Evolutionary conservation across 2,113 vertebrate species (phyloP), one percentile per base, ranked within the genome.

Genomic region (Plotosus lineatus): DNA sequence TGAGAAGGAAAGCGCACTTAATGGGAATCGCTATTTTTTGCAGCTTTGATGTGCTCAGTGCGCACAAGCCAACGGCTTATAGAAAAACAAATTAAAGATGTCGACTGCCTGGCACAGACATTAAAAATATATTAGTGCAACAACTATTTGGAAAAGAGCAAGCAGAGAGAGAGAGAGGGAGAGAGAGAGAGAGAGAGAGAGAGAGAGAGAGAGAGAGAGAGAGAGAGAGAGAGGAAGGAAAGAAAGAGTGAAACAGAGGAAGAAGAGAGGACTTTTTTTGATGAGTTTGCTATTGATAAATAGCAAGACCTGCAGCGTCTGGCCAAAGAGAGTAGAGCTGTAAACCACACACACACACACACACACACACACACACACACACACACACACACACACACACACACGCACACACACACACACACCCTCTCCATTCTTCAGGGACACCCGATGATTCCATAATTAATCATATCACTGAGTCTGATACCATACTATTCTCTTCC

Each of bases 61-160:
- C 92, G 89, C 91, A 92, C 90, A 92, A 92, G 91, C 91, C 88
- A 90, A 92, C 89, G 90, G 92, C 90, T 92, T 93, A 92, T 89
- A 92, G 90, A 92, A 92, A 93, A 94, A 94, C 92, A 92, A 94
- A 94, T 94, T 92, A 94, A 91, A 92, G 88, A 91, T 90, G 90
- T 91, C 90, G 89, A 90, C 91, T 89, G 88, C 88, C 90, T 91
- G 92, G 90, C 86, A 89, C 90, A 91, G 91, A 94, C 93, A 94
- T 94, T 94, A 94, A 94, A 94, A 94, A 93, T 92, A 93, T 93
- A 94, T 94, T 94, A 94, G 90, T 83, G 89, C 90, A 89, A 91
- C 88, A 89, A 88, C 89, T 87, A 89, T 90, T 91, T 86, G 86
- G 90, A 89, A 87, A 87, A 79, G 51, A 56, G 38, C 55, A 51